Evolutionary conservation across 2,888 invertebrate genomes (phyloP).

Genomic region (Acrobasis consociella): DNA sequence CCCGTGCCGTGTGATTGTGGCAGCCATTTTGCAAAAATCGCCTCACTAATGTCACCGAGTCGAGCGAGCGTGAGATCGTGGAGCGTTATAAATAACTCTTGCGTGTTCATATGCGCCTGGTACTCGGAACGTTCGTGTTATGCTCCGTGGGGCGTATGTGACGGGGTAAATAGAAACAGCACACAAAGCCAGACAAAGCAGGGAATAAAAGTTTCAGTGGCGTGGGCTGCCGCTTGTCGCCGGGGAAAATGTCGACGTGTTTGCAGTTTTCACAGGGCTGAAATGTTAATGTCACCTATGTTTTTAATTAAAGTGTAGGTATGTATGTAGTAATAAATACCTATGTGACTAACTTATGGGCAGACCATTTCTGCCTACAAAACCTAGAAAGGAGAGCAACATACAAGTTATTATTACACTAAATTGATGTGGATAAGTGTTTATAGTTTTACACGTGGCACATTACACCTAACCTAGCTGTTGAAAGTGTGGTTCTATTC

Average conservation of each 20-base stretch:
- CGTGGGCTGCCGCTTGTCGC: constrained; percentile 2
- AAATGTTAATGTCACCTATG: neutral
- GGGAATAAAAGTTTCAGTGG: constrained; percentile 11
- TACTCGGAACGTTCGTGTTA: constrained; percentile 37
- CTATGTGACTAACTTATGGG: too few species aligned
- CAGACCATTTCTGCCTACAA: too few species aligned
- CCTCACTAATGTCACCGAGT: constrained; percentile 7
- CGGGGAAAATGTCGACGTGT: constrained; percentile 10
- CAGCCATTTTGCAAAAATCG: constrained; percentile 14
- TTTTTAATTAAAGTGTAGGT: neutral
- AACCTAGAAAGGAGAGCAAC: too few species aligned
- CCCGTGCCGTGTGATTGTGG: neutral
- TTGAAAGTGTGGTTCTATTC: too few species aligned
- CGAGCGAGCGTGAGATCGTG: constrained; percentile 8
- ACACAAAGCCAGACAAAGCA: constrained; percentile 20
- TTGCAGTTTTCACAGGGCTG: constrained; percentile 1
- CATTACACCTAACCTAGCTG: too few species aligned
- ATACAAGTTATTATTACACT: too few species aligned
- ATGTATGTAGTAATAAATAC: neutral
- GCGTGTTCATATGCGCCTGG: constrained; percentile 33
- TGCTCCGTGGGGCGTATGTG: constrained; percentile 36
- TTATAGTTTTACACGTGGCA: too few species aligned
- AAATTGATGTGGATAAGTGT: too few species aligned
- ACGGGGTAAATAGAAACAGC: constrained; percentile 25
- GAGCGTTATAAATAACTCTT: constrained; percentile 22